Percentiles rank a stretch among this genome's conserved stretches.
phyloP scores from a whole-genome alignment of 2,113 vertebrate genomes.

The Mohoua ochrocephala region DNA sequence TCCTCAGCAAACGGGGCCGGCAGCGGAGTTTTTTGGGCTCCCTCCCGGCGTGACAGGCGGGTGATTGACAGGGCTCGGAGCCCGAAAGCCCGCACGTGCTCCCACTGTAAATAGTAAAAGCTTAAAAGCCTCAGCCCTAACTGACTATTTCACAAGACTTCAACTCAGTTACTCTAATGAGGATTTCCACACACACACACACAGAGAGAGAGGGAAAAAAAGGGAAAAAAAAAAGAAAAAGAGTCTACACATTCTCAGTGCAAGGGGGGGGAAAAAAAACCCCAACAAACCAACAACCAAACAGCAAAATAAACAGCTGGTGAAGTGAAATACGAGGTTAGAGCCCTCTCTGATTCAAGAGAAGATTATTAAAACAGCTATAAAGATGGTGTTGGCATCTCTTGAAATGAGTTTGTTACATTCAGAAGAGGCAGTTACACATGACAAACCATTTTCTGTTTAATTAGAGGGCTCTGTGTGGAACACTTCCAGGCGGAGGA shows the following conservation, averaged over 20 bases:
- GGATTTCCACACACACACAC: constrained; percentile 22
- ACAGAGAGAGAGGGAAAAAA: no score
- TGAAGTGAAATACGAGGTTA: constrained; percentile 52
- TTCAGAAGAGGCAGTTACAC: constrained; percentile 62
- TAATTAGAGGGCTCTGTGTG: constrained; percentile 72
- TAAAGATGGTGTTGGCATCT: constrained; percentile 61
- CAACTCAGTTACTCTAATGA: constrained; percentile 58
- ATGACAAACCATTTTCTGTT: constrained; percentile 69
- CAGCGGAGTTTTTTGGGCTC: background rate
- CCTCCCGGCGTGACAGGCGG: background rate
- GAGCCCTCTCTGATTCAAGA: constrained; percentile 56
- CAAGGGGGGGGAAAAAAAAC: background rate
- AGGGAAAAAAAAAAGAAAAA: background rate
- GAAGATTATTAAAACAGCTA: constrained; percentile 60
- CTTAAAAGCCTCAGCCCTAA: constrained; percentile 23
- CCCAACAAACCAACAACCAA: background rate
- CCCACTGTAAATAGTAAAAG: constrained; percentile 52
- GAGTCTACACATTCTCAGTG: background rate
- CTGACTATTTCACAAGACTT: background rate
- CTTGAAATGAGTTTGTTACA: constrained; percentile 67
- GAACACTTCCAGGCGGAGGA: constrained; percentile 72
- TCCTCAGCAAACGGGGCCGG: background rate
- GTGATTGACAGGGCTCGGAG: constrained; percentile 59
- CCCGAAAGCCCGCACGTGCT: constrained; percentile 4
- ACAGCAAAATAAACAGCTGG: constrained; percentile 31